phyloP scores from a whole-genome alignment of 2,797 vertebrate species.

The Helostoma temminkii region DNA sequence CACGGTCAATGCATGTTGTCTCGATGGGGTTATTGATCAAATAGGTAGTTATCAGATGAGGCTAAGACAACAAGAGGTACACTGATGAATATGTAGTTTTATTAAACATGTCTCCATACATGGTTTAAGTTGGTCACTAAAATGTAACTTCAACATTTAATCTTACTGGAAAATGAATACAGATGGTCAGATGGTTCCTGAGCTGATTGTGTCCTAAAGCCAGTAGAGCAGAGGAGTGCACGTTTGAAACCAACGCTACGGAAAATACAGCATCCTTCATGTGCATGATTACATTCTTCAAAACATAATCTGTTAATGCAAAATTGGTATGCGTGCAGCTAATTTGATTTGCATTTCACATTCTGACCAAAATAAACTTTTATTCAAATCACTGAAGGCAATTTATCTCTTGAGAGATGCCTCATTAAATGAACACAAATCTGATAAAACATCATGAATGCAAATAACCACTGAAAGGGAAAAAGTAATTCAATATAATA shows the following conservation, averaged over 20 bases:
- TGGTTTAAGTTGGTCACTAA: background rate
- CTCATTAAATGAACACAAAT: background rate
- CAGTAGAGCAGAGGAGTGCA: conserved; percentile 5
- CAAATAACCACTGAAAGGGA: background rate
- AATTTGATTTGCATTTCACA: background rate
- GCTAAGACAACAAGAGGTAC: background rate
- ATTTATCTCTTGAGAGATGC: too few relatives aligned
- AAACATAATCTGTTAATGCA: background rate
- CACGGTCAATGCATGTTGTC: too few relatives aligned
- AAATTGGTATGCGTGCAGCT: too few relatives aligned
- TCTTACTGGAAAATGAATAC: background rate
- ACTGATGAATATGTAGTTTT: too few relatives aligned
- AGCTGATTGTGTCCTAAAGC: conserved; percentile 2
- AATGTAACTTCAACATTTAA: background rate
- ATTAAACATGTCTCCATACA: too few relatives aligned
- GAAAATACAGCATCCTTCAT: background rate
- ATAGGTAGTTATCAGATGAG: too few relatives aligned
- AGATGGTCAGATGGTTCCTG: conserved; percentile 16
- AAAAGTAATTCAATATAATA: background rate
- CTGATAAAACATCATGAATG: background rate
- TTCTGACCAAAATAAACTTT: background rate
- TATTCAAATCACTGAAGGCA: conserved; percentile 4
- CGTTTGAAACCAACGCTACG: conserved; percentile 2
- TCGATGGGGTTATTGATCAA: too few relatives aligned
- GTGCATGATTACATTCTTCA: background rate